phyloP scores from a whole-genome alignment of 2,888 invertebrate species.

The Silvanus unidentatus region DNA sequence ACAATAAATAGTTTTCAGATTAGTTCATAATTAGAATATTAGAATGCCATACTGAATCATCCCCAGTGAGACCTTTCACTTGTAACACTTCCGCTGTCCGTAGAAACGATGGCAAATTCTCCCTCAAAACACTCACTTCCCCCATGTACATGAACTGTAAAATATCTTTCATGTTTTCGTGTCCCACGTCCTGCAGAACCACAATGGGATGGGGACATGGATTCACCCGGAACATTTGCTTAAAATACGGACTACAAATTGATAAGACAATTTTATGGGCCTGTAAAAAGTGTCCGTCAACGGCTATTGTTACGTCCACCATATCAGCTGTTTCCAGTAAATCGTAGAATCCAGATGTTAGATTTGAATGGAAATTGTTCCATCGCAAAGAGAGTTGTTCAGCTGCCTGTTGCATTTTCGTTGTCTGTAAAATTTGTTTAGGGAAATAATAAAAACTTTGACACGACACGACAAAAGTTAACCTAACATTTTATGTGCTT shows the following conservation, averaged over 20 bases:
- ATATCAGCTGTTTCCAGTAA: conserved; percentile 66
- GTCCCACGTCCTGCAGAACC: conserved; percentile 64
- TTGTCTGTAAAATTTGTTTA: too few species aligned
- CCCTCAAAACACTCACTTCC: conserved; percentile 65
- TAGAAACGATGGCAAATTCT: conserved; percentile 63
- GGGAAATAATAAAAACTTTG: conserved; percentile 13
- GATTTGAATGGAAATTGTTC: conserved; percentile 74
- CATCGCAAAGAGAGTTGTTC: conserved; percentile 71
- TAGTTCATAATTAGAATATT: not conserved
- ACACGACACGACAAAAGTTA: conserved; percentile 24
- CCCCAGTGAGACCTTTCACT: conserved; percentile 61
- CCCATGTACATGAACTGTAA: conserved; percentile 70
- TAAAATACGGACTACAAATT: conserved; percentile 74
- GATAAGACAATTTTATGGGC: conserved; percentile 74
- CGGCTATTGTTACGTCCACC: conserved; percentile 72
- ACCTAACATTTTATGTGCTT: conserved; percentile 30
- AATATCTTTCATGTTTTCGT: conserved; percentile 62
- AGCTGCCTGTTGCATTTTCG: conserved; percentile 36
- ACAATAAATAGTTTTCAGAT: conserved; percentile 13
- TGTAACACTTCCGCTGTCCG: conserved; percentile 66
- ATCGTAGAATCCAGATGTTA: conserved; percentile 66
- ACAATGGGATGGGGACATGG: conserved; percentile 70
- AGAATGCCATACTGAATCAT: conserved; percentile 42
- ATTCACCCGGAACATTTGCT: conserved; percentile 66
- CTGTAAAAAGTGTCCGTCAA: conserved; percentile 69